Base-by-base conservation (phyloP, 2,113 vertebrate genomes). In the Fukomys damarensis region DNA sequence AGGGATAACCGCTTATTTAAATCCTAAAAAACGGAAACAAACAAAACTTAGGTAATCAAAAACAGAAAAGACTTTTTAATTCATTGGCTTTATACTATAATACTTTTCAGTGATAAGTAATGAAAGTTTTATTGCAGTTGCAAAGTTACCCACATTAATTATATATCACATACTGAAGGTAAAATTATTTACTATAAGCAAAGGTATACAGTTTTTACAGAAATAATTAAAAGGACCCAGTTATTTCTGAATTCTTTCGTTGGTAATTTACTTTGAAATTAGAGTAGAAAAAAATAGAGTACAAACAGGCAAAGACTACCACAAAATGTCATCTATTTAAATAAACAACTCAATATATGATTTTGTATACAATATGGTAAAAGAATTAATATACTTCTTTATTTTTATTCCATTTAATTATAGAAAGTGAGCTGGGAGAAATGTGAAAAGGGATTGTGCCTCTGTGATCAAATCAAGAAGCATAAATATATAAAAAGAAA, bases 1-100 rank as follows among this genome's bases (percentile, higher is more conserved):
- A 99, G 98, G 14, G 99, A 99, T 98, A 99, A 98, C 32, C 99
- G 99, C 96, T 99, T 99, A 98, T 99, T 99, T 98, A 99, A 98
- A 98, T 99, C 99, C 99, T 99, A 97, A 58, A 72, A 80, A 80
- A 92, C 96, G 26, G 80, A 88, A 95, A 22, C 49, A 84, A n/a
- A 89, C 86, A 95, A 19, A 61, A 86, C 84, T 5, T 3, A 89
- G 85, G 20, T 90, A 91, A 88, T 65, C 20, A 88, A 72, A 89
- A 79, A 59, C 22, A 80, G 58, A 81, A 89, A 79, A 52, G 12
- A 66, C 26, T n/a, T 83, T 65, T 84, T 65, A 41, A 95, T 66
- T 87, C 38, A 41, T 4, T 4, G n/a, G 9, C 22, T 72, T 68
- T 74, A n/a, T n/a, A 65, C 26, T 7, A 1, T 8, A 54, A 68